A percentile compares a stretch with the other conserved stretches of the same genome.
Evolutionary conservation across 2,797 vertebrate genomes (phyloP).

Genomic region (Anableps anableps): DNA sequence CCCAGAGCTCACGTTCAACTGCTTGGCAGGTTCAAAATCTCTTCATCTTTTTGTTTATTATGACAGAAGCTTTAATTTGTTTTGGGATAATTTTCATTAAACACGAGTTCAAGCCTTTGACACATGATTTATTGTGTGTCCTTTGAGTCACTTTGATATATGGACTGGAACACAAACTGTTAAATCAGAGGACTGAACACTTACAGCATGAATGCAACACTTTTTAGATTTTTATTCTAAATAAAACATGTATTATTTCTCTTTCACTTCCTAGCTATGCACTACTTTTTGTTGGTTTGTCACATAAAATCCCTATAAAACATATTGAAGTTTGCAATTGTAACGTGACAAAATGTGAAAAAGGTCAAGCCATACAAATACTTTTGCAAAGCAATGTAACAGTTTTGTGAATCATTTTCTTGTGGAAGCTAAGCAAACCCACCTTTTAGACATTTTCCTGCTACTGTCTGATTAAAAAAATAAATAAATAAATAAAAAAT

Average conservation of each 20-base stretch:
- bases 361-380: background rate
- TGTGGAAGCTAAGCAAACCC: conserved; percentile 11
- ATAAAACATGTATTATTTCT: background rate
- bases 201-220: background rate
- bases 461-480: conserved; percentile 31
- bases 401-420: background rate
- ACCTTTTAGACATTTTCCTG: conserved; percentile 41
- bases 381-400: background rate
- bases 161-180: background rate
- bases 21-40: background rate
- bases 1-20: background rate
- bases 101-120: background rate
- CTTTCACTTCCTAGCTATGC: background rate
- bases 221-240: background rate
- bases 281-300: background rate
- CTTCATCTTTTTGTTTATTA: background rate
- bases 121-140: background rate
- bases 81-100: background rate
- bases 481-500: too few relatives aligned
- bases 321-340: background rate
- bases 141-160: background rate
- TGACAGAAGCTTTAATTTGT: background rate
- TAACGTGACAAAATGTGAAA: background rate
- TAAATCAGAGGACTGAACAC: too few relatives aligned
- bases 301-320: background rate